A percentile compares a stretch with the other conserved stretches of the same genome.
Conservation (phyloP, 1,140 invertebrate species). For the Leptoteleia sp. region DNA sequence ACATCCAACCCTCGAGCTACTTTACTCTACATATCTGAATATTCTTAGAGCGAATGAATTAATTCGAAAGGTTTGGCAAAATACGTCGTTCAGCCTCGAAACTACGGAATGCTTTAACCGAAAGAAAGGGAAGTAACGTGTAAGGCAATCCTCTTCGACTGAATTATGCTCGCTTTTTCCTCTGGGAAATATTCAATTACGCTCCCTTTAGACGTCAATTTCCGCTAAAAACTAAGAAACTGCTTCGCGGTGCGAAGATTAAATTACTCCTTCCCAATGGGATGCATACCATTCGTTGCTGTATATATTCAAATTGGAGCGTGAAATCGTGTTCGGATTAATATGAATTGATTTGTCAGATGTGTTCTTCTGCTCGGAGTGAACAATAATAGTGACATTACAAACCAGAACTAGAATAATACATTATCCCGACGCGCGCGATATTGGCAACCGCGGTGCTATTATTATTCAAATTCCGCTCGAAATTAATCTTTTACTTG, state of each 20-base stretch:
- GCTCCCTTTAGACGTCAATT: slow-evolving; percentile 73
- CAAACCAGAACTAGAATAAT: slow-evolving; percentile 32
- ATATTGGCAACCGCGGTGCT: not conserved
- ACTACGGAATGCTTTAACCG: slow-evolving; percentile 41
- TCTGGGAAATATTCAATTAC: slow-evolving; percentile 73
- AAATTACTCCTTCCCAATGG: slow-evolving; percentile 70
- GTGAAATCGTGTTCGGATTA: slow-evolving; percentile 69
- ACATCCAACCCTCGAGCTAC: not conserved
- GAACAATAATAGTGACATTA: slow-evolving; percentile 38
- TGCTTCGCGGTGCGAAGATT: slow-evolving; percentile 68
- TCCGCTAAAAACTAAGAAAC: slow-evolving; percentile 68
- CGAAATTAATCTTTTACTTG: too few relatives aligned
- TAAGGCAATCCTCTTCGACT: slow-evolving; percentile 65
- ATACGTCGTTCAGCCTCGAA: slow-evolving; percentile 52
- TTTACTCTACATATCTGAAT: slow-evolving; percentile 12
- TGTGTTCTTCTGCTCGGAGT: slow-evolving; percentile 28
- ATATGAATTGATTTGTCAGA: slow-evolving; percentile 55
- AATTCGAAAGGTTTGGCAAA: slow-evolving; percentile 56
- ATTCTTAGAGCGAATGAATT: slow-evolving; percentile 33
- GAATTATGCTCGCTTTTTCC: slow-evolving; percentile 67
- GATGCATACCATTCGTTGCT: slow-evolving; percentile 63
- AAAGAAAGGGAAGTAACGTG: slow-evolving; percentile 60
- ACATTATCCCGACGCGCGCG: slow-evolving; percentile 11
- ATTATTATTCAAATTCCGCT: too few relatives aligned
- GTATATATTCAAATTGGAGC: slow-evolving; percentile 70